phyloP scores from a whole-genome alignment of 2,888 invertebrate genomes.

The Limnephilus lunatus region DNA sequence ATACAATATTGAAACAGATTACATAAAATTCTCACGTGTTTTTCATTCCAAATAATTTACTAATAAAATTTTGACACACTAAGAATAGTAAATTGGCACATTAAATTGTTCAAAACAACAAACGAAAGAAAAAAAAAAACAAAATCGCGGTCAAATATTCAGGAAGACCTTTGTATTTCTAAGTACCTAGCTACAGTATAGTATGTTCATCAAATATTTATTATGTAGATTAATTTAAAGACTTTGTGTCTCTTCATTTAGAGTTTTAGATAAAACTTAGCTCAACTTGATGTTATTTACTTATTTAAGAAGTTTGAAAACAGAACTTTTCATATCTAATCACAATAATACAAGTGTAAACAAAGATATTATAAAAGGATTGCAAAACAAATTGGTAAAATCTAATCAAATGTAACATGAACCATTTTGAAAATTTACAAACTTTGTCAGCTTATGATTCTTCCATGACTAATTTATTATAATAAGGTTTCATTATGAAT shows the following conservation, averaged over 20 bases:
- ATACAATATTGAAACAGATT: conserved; percentile 4
- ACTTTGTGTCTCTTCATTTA: neutral
- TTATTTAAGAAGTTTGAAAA: neutral
- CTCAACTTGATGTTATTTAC: neutral
- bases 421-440: neutral
- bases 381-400: neutral
- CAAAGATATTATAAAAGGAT: neutral
- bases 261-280: neutral
- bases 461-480: neutral
- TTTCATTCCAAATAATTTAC: neutral
- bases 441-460: conserved; percentile 2
- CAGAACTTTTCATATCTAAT: neutral
- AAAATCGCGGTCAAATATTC: neutral
- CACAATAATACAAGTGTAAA: neutral
- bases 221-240: neutral
- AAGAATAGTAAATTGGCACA: conserved; percentile 22
- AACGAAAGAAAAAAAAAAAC: neutral
- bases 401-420: neutral
- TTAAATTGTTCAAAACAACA: neutral
- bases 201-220: neutral
- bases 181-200: neutral
- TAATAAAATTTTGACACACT: conserved; percentile 18
- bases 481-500: neutral
- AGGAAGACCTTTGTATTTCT: conserved; percentile 2
- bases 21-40: neutral